These are phyloP conservation scores for Drosophila pandora DNA, from an alignment of 1,140 invertebrate genomes.

Conservation along the genomic window DNA sequence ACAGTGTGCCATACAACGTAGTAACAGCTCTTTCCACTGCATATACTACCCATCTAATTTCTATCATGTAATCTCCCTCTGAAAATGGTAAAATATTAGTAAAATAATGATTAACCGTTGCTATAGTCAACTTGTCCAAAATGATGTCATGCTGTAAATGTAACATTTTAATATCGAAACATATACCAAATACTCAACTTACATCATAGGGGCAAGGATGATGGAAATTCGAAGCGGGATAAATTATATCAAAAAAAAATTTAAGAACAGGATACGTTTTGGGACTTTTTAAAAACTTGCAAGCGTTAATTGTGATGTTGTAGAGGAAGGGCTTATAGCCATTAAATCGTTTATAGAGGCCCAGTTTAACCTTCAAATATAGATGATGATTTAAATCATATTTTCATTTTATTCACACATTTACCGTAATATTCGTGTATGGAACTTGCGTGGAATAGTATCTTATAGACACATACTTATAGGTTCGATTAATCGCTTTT, in stretches of 20 bases:
- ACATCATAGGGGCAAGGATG: conserved; percentile 16
- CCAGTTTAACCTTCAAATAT: conserved; percentile 1
- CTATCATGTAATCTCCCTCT: background rate
- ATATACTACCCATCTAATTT: background rate
- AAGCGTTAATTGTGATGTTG: conserved; percentile 12
- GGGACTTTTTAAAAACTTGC: conserved; percentile 5
- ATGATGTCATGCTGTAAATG: conserved; percentile 6
- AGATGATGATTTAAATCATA: background rate
- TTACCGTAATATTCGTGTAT: too few species aligned
- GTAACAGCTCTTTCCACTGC: background rate
- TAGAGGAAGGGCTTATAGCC: conserved; percentile 24
- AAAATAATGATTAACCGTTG: background rate
- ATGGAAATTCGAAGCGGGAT: background rate
- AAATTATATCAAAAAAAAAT: background rate
- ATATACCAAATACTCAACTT: background rate
- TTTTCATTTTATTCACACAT: too few species aligned
- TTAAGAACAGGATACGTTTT: background rate
- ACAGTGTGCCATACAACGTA: background rate
- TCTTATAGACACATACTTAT: too few species aligned
- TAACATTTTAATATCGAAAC: background rate
- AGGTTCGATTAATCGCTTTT: background rate
- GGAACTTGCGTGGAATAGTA: too few species aligned
- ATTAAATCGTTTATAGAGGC: conserved; percentile 9
- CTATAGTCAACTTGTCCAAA: background rate
- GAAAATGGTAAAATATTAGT: conserved; percentile 9